Evolutionary conservation across 2,113 vertebrate genomes (phyloP).

Genomic region (Notechis scutatus): DNA sequence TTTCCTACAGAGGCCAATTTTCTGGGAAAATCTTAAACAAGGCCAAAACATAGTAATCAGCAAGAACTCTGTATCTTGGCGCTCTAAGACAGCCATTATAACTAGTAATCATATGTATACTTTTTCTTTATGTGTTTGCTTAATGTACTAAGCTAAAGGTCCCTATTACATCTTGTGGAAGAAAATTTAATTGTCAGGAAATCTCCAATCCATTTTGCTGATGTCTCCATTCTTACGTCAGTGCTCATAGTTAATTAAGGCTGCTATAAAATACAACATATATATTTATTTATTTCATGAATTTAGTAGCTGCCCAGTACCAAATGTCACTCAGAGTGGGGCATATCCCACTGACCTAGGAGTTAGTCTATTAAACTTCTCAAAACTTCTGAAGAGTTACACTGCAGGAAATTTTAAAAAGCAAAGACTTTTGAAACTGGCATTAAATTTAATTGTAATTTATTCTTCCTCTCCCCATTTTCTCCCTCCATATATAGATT

Average conservation of each 20-base stretch:
- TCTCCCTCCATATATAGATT: slow-evolving; percentile 72
- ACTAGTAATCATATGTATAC: neutral
- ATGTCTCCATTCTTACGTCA: neutral
- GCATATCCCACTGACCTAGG: neutral
- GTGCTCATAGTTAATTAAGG: neutral
- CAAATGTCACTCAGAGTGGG: neutral
- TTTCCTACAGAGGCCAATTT: neutral
- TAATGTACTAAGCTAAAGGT: neutral
- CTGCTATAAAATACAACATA: neutral
- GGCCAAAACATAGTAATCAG: neutral
- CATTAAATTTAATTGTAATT: neutral
- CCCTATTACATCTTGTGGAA: neutral
- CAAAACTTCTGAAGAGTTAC: neutral
- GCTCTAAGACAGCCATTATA: neutral
- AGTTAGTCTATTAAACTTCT: neutral
- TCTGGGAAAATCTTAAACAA: neutral
- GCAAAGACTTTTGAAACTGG: neutral
- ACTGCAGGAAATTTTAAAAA: neutral
- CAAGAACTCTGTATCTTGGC: neutral
- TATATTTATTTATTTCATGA: neutral
- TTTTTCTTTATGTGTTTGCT: neutral
- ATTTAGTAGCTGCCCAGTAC: neutral
- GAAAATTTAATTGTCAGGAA: neutral
- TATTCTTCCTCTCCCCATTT: neutral
- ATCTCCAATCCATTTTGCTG: neutral